Conservation (phyloP, 2,888 invertebrate species). For the Pocota personata region DNA sequence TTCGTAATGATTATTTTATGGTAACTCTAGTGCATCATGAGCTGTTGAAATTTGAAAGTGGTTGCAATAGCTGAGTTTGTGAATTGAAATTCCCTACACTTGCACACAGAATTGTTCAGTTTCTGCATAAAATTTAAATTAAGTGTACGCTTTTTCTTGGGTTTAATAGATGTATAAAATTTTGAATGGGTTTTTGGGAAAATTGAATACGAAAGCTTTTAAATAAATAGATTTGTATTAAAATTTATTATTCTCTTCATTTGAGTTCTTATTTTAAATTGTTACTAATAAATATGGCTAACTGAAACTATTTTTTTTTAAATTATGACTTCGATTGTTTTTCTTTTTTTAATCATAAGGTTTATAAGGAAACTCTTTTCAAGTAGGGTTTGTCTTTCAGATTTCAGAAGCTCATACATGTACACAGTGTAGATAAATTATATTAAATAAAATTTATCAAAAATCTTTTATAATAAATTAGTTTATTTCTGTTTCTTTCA, state of each 20-base stretch:
- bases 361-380: too few species aligned
- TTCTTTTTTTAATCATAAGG: too few species aligned
- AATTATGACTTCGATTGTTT: too few species aligned
- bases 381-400: too few species aligned
- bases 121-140: conserved; percentile 22
- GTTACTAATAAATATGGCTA: background rate
- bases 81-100: background rate
- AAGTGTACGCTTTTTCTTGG: background rate
- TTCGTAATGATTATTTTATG: conserved; percentile 54
- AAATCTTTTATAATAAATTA: too few species aligned
- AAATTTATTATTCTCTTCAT: background rate
- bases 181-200: background rate
- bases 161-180: background rate
- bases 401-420: too few species aligned
- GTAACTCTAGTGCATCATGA: conserved; percentile 49
- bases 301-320: too few species aligned
- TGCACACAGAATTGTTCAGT: background rate
- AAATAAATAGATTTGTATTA: background rate
- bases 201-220: background rate
- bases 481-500: too few species aligned
- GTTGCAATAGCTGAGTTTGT: conserved; percentile 19
- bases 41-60: conserved; percentile 44
- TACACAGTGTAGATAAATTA: too few species aligned
- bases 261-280: background rate
- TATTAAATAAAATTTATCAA: too few species aligned